Base-by-base conservation (phyloP, 2,113 vertebrate genomes). In the Lophochroa leadbeateri region DNA sequence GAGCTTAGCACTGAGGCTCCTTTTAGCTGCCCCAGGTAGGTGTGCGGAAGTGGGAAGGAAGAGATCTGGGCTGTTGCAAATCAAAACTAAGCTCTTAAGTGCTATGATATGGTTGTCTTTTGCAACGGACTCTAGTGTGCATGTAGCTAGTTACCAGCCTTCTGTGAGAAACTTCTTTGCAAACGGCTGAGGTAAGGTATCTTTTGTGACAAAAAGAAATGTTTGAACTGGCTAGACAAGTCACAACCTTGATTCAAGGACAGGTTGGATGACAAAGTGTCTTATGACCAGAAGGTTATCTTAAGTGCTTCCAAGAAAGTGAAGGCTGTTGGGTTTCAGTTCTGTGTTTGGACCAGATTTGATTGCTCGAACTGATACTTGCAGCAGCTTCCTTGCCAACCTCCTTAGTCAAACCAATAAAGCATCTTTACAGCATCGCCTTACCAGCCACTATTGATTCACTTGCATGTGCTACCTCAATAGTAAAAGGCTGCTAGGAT, bases 401-500 rank as follows among this genome's bases (percentile, higher is more conserved):
- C 90, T 97, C 91, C 96, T 97, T 96, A 96, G 95, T 97, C 96
- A 96, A 94, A 97, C 96, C 95, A 93, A 98, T 98, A 98, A 98
- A 98, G 64, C 83, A 97, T 97, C 96, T 98, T 98, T 98, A 98
- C 96, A 97, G 79, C 96, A 74, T 39, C 86, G 93, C 71, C 97
- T 98, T 97, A 96, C 96, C 55, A 90, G 95, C 94, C 92, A 91
- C 96, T 97, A 98, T 98, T 98, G 98, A 98, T 98, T 98, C 97
- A 97, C 97, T 97, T 95, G 96, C 94, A 93, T 96, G 97, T 97
- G 97, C 91, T 97, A 88, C 97, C 97, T 98, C 97, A 94, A 96
- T 97, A 98, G 97, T 97, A 98, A 98, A 98, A 98, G 94, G 97
- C 95, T 97, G 83, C 84, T 77, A 97, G 92, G 94, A 98, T 98